Evolutionary conservation across 2,888 invertebrate species (phyloP).

Genomic region (Coenonympha glycerion): DNA sequence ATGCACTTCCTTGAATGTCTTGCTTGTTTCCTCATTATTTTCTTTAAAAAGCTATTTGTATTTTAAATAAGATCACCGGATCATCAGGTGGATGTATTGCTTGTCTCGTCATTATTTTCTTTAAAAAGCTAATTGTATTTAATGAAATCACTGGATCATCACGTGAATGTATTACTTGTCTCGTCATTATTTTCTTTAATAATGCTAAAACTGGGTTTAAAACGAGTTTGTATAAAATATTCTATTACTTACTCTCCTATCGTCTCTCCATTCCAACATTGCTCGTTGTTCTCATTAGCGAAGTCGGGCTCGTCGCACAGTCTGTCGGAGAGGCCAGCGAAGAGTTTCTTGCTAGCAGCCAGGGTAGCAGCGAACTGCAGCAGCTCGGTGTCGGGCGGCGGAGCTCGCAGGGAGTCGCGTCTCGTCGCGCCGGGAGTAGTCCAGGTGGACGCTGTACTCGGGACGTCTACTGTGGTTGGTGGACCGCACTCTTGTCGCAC

Average conservation of each 20-base stretch:
- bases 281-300: slow-evolving; percentile 78
- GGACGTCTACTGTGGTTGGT: slow-evolving; percentile 50
- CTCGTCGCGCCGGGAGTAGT: slow-evolving; percentile 45
- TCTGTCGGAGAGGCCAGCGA: slow-evolving; percentile 86
- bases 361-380: slow-evolving; percentile 79
- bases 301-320: slow-evolving; percentile 84
- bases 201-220: no score
- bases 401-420: slow-evolving; percentile 70
- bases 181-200: no score
- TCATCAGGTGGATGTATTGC: no score
- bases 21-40: no score
- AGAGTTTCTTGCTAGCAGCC: slow-evolving; percentile 86
- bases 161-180: no score
- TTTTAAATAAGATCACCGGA: no score
- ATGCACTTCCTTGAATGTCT: no score
- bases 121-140: no score
- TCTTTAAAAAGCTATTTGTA: no score
- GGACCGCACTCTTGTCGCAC: slow-evolving; percentile 65
- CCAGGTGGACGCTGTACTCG: slow-evolving; percentile 36
- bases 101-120: no score
- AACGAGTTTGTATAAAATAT: not conserved
- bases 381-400: slow-evolving; percentile 79
- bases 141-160: no score
- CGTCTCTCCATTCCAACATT: slow-evolving; percentile 88
- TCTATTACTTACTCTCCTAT: slow-evolving; percentile 83